Evolutionary conservation across 2,888 invertebrate species (phyloP).

Genomic region (Drosophila peninsularis): DNA sequence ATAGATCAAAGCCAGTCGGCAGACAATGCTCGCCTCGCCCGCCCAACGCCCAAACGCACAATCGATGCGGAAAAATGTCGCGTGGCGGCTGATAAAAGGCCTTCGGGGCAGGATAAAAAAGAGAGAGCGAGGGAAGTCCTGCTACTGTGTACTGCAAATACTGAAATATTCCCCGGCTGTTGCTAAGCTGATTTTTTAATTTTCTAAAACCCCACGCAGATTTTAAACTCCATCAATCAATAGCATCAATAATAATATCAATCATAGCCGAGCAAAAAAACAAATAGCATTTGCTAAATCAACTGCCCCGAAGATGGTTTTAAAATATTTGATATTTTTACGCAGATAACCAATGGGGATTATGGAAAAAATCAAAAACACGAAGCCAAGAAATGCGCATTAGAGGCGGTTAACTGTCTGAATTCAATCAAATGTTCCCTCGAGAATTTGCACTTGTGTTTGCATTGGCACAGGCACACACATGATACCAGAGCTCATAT

Average conservation of each 20-base stretch:
- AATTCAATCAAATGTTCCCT: conserved; percentile 81
- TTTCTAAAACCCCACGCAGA: conserved; percentile 63
- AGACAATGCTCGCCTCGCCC: conserved; percentile 59
- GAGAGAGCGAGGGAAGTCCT: conserved; percentile 9
- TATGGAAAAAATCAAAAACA: conserved; percentile 30
- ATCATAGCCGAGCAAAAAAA: conserved; percentile 64
- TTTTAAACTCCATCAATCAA: conserved; percentile 59
- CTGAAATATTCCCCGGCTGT: conserved; percentile 20
- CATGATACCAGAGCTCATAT: conserved; percentile 61
- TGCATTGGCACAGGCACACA: conserved; percentile 68
- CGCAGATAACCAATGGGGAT: conserved; percentile 70
- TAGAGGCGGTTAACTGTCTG: conserved; percentile 67
- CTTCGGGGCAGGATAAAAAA: conserved; percentile 34
- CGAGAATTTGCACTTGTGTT: conserved; percentile 74
- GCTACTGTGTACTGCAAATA: conserved; percentile 63
- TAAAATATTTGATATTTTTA: conserved; percentile 75
- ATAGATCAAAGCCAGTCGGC: conserved; percentile 64
- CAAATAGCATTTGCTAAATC: conserved; percentile 77
- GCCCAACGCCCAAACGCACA: conserved; percentile 19
- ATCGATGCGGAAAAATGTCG: conserved; percentile 75
- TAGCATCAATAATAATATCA: conserved; percentile 75
- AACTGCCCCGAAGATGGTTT: conserved; percentile 67
- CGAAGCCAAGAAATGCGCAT: conserved; percentile 69
- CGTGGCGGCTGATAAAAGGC: conserved; percentile 72
- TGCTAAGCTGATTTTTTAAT: conserved; percentile 77